Conservation (phyloP, 1,140 invertebrate genomes). For the Ephestia elutella region DNA sequence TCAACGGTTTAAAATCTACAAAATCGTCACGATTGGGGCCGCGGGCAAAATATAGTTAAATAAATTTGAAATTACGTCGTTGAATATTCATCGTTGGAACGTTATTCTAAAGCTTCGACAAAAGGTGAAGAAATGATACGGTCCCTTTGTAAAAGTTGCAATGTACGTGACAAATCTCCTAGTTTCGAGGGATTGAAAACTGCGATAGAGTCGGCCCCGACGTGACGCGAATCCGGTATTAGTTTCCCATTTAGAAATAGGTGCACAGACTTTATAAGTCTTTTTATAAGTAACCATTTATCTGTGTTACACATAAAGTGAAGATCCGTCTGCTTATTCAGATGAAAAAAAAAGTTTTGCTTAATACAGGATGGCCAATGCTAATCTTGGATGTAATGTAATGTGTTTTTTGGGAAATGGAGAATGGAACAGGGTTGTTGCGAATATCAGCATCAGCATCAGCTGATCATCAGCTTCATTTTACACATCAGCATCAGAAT, state of each 20-base stretch:
- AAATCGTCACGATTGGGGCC: neutral
- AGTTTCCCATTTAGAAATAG: constrained; percentile 52
- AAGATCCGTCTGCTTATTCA: neutral
- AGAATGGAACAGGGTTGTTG: no score
- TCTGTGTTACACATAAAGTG: neutral
- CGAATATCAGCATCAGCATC: no score
- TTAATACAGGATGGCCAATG: no score
- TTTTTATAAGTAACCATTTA: constrained; percentile 29
- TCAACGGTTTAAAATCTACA: neutral
- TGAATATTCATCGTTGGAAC: constrained; percentile 16
- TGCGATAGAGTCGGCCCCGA: constrained; percentile 56
- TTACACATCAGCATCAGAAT: no score
- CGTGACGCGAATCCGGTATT: constrained; percentile 59
- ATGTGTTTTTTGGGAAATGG: no score
- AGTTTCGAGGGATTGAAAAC: constrained; percentile 68
- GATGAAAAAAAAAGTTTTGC: neutral
- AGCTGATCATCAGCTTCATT: no score
- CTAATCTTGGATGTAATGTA: no score
- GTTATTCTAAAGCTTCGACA: constrained; percentile 28
- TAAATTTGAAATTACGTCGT: constrained; percentile 3
- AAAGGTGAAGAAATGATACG: constrained; percentile 51
- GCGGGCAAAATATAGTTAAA: neutral
- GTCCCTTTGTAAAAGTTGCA: constrained; percentile 57
- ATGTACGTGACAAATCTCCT: constrained; percentile 69
- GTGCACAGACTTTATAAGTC: constrained; percentile 39